Evolutionary conservation across 2,113 vertebrate species (phyloP), one percentile per base, ranked within the genome.

Genomic region (Acanthochromis polyacanthus): DNA sequence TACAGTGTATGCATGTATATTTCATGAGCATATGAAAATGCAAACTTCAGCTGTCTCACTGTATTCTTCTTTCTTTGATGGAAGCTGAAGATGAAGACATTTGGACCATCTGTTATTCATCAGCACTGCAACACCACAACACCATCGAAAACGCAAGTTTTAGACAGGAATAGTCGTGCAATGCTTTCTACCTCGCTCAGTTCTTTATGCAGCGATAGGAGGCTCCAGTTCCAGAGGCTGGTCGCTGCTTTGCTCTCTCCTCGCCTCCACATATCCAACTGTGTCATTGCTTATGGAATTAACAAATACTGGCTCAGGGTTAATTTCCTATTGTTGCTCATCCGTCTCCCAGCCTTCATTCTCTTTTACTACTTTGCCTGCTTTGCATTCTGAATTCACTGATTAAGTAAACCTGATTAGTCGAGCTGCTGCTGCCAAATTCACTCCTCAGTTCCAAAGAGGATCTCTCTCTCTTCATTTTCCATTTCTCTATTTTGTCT

Each of bases 331-430:
- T 83, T 79, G 66, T 80, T 75, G 71, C 66, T 72, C 36, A 0
- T 43, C 72, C 72, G 25, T 69, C 46, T 73, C 23, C 36, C 48
- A 17, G 52, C 63, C 55, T 56, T 61, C 0, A 2, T 30, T 58
- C 58, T 30, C 22, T 58, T 69, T 80, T 71, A 59, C 67, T 30
- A 10, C 65, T 66, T 50, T 46, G 22, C 77, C 77, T 86, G 52
- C 58, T 87, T 84, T 91, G 78, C 75, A 70, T 84, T 67, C 46
- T 71, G 50, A 64, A 83, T 76, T 43, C 75, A 45, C 81, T 89
- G 88, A 90, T 88, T 89, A 76, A 87, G 86, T 75, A 80, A 91
- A 91, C 78, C 80, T 85, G 85, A 89, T 91, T 88, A 88, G 71
- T 60, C 23, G 43, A 63, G 72, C 58, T 16, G 48, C 61, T 0